phyloP scores from a whole-genome alignment of 2,888 invertebrate species.

The Meiosimyza decipiens region DNA sequence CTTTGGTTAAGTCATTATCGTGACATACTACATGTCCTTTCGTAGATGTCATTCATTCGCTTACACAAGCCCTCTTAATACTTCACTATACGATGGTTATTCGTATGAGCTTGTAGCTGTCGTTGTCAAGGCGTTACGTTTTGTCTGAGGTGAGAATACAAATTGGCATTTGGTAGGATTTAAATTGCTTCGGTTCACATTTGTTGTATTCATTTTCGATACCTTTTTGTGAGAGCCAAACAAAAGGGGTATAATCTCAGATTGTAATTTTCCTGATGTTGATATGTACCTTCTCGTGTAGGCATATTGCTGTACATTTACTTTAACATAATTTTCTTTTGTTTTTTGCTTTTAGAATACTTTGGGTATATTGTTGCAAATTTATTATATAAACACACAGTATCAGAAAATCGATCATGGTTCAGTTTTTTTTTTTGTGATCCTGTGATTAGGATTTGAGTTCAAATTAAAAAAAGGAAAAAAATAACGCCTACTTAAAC shows the following conservation, averaged over 20 bases:
- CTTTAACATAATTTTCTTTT: too few species aligned
- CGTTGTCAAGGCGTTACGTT: constrained; percentile 40
- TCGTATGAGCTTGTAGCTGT: constrained; percentile 20
- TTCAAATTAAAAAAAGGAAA: too few species aligned
- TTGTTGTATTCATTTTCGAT: background rate
- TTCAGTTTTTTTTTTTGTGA: too few species aligned
- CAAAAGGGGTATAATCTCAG: constrained; percentile 41
- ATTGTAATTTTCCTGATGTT: constrained; percentile 29
- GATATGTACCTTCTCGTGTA: too few species aligned
- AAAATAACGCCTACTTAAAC: too few species aligned
- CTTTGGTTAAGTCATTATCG: too few species aligned
- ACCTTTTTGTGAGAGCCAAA: constrained; percentile 3
- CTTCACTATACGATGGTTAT: constrained; percentile 22
- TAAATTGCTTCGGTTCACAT: constrained; percentile 26
- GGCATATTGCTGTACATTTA: too few species aligned
- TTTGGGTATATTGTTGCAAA: too few species aligned
- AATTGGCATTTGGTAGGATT: constrained; percentile 47
- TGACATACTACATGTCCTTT: background rate
- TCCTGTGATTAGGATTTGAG: too few species aligned
- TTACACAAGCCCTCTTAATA: constrained; percentile 20
- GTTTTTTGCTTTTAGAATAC: too few species aligned
- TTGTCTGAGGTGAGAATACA: constrained; percentile 49
- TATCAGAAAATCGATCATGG: too few species aligned
- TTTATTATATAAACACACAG: too few species aligned
- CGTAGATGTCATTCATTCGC: constrained; percentile 41